These are phyloP conservation scores for Cyclophora albipunctata DNA, from an alignment of 2,888 invertebrate species.

Conservation along the genomic window DNA sequence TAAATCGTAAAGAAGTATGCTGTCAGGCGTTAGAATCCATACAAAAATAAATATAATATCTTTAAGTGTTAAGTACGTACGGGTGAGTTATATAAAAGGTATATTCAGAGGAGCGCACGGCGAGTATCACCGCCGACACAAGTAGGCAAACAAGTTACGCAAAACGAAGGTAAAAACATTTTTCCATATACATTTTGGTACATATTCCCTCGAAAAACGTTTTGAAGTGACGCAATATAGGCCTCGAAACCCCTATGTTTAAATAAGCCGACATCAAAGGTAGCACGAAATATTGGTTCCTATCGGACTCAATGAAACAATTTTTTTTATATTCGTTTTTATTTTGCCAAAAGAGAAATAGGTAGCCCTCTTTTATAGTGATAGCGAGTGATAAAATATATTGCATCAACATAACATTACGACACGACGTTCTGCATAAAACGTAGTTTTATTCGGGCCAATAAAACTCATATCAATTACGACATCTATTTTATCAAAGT, in stretches of 20 bases:
- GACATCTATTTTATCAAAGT: conserved; percentile 16
- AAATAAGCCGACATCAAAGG: conserved; percentile 65
- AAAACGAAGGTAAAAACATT: conserved; percentile 23
- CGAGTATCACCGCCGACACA: conserved; percentile 13
- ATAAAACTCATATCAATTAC: conserved; percentile 24
- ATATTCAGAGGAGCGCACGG: no score
- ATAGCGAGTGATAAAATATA: conserved; percentile 21
- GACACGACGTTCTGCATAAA: conserved; percentile 22
- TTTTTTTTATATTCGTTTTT: conserved; percentile 30
- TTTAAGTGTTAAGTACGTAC: no score
- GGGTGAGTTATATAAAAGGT: no score
- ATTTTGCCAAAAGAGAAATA: conserved; percentile 21
- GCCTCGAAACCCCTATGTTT: conserved; percentile 49
- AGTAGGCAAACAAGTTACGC: conserved; percentile 16
- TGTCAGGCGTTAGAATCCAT: no score
- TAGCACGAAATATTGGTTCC: conserved; percentile 40
- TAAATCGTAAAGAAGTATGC: no score
- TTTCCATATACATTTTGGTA: conserved; percentile 27
- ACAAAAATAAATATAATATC: no score
- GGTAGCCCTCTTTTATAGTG: conserved; percentile 23
- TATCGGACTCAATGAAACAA: conserved; percentile 43
- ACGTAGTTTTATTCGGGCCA: conserved; percentile 18
- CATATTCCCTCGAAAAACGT: conserved; percentile 32
- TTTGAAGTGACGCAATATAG: conserved; percentile 52
- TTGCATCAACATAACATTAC: conserved; percentile 23